Conservation (phyloP, 2,797 vertebrate genomes). For the Delichon dasypus region DNA sequence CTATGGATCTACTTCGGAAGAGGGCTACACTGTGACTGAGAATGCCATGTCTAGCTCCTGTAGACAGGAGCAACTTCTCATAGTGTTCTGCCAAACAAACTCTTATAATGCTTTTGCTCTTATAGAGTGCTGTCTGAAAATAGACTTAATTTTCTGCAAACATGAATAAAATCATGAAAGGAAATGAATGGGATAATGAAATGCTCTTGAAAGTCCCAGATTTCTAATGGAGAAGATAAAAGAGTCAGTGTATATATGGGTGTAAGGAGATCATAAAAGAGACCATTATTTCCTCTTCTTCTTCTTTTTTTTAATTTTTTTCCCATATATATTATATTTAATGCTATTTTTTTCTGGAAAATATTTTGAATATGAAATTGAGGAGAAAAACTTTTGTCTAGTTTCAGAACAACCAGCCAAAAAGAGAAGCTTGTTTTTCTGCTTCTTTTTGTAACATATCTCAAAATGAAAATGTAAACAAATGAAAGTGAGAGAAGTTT, state of each 20-base stretch:
- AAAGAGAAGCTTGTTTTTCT: constrained; percentile 18
- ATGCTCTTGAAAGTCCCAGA: not conserved
- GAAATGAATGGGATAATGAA: not conserved
- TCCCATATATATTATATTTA: not conserved
- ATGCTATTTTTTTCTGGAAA: not conserved
- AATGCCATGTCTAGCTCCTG: not conserved
- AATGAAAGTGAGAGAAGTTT: not conserved
- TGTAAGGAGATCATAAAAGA: not conserved
- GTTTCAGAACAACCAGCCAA: not conserved
- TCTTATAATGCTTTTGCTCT: not conserved
- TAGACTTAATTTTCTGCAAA: not conserved
- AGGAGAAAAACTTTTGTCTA: not conserved
- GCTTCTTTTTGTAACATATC: not conserved
- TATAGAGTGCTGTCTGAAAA: not conserved
- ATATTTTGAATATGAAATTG: not conserved
- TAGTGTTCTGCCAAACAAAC: not conserved
- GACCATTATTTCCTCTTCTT: not conserved
- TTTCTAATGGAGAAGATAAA: not conserved
- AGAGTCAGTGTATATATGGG: not conserved
- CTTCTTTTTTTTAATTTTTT: not conserved
- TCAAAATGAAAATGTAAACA: not conserved
- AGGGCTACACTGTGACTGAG: not conserved
- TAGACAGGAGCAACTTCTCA: not conserved
- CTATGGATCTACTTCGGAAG: not conserved
- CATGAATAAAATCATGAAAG: not conserved